A percentile compares a stretch with the other conserved stretches of the same genome.
Conservation (phyloP, 1,140 invertebrate genomes). For the Macrocentrus cingulum region DNA sequence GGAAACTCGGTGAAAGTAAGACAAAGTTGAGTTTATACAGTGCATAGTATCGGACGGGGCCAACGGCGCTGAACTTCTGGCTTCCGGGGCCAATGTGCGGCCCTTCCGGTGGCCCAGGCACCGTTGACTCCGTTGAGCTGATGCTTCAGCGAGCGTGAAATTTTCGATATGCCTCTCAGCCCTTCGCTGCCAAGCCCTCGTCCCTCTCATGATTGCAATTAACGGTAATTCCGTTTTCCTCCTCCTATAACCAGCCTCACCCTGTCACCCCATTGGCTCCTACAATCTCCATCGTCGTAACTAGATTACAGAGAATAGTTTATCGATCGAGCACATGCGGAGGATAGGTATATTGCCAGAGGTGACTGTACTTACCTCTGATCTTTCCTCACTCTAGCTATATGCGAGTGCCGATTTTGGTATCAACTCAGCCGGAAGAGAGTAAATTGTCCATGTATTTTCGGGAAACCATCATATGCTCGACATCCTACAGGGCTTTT, state of each 20-base stretch:
- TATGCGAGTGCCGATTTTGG: constrained; percentile 20
- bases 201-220: constrained; percentile 28
- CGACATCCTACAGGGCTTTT: no score
- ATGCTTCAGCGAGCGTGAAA: constrained; percentile 23
- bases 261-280: neutral
- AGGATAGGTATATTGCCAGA: neutral
- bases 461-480: constrained; percentile 4
- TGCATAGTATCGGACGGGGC: no score
- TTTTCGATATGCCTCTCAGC: constrained; percentile 25
- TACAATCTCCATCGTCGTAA: constrained; percentile 17
- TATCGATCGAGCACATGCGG: constrained; percentile 30
- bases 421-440: constrained; percentile 15
- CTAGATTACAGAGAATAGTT: constrained; percentile 34
- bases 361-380: constrained; percentile 3
- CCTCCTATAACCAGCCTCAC: constrained; percentile 15
- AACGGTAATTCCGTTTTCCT: constrained; percentile 35
- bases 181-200: constrained; percentile 2
- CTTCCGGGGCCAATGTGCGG: constrained; percentile 13
- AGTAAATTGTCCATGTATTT: constrained; percentile 17
- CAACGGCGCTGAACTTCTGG: constrained; percentile 12
- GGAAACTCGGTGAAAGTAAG: no score
- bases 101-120: constrained; percentile 1
- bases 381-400: constrained; percentile 8
- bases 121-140: constrained; percentile 8
- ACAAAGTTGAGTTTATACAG: no score